Evolutionary conservation across 1,140 invertebrate species (phyloP).

Genomic region (Drosophila littoralis): DNA sequence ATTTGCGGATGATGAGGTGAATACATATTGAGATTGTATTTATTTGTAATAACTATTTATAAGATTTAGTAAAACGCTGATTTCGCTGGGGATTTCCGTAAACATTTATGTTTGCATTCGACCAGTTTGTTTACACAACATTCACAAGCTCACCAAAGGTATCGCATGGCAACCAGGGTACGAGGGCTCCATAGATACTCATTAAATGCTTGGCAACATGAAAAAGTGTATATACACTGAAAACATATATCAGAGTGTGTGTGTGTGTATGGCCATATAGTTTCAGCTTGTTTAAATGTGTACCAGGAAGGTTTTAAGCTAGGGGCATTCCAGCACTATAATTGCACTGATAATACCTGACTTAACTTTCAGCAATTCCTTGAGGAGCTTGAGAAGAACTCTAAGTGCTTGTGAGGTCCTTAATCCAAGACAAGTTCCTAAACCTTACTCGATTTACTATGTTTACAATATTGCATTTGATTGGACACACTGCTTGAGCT

Average conservation of each 20-base stretch:
- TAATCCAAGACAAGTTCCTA: not conserved
- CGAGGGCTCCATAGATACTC: not conserved
- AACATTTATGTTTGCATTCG: not conserved
- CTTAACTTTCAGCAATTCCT: not conserved
- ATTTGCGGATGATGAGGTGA: slow-evolving; percentile 67
- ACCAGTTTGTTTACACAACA: slow-evolving; percentile 14
- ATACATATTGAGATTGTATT: slow-evolving; percentile 45
- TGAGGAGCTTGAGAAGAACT: not conserved
- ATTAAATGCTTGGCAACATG: slow-evolving; percentile 14
- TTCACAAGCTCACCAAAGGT: not conserved
- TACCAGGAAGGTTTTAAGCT: no score
- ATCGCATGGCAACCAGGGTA: slow-evolving; percentile 1
- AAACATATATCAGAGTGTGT: not conserved
- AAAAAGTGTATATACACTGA: not conserved
- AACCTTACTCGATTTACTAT: not conserved
- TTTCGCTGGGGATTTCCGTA: not conserved
- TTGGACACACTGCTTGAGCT: not conserved
- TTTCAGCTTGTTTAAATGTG: no score
- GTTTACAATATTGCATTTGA: not conserved
- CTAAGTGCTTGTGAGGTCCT: not conserved
- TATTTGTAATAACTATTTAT: not conserved
- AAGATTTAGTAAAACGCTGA: not conserved
- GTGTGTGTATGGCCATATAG: not conserved
- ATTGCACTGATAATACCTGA: not conserved
- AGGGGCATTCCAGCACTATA: not conserved